Base-by-base conservation (phyloP, 92 coral and sea anemone species). In the Phymanthus crucifer region DNA sequence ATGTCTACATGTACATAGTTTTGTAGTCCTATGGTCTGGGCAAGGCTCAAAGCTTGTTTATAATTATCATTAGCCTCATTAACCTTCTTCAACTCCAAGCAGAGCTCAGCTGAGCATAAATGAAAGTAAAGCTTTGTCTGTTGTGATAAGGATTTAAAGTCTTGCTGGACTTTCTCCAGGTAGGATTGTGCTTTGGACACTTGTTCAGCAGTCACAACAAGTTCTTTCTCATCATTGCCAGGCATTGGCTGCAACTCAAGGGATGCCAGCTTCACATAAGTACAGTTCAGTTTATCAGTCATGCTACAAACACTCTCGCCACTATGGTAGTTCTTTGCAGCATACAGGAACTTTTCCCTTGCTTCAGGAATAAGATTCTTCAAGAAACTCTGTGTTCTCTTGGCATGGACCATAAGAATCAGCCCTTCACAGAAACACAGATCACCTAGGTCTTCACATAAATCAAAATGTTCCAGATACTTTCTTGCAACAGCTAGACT, bases 371-470 rank as follows among this genome's bases (percentile, higher is more conserved):
- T 78, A 48, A 95, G 93, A 71, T 80, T 90, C 46, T 78, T 77
- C 32, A 86, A 78, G 78, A 89, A 91, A 70, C 70, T 83, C 45
- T 93, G 91, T 85, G 91, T 84, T 65, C 89, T 93, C 83, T 93
- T 81, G 33, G 94, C 90, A 89, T 94, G 90, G 32, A 79, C 89
- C 79, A 90, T 78, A 57, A 95, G 82, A 27, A 95, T 86, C 10
- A 84, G 72, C 32, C 99, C 99, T 74, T 95, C 95, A 34, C 88
- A 90, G 76, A 86, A 93, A 70, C 93, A 85, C 35, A 93, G 85
- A 71, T 95, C 99, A 24, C 96, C 99, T 40, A 84, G 66, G 32
- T 95, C 99, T 40, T 93, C 98, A 80, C 96, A 95, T 8, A 88
- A 80, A 58, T 78, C 90, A 76, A 95, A 67, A 23, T 76, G 71